Percentiles rank a stretch among this genome's conserved stretches.
phyloP scores from a whole-genome alignment of 2,888 invertebrate genomes.

The Platycheirus albimanus region DNA sequence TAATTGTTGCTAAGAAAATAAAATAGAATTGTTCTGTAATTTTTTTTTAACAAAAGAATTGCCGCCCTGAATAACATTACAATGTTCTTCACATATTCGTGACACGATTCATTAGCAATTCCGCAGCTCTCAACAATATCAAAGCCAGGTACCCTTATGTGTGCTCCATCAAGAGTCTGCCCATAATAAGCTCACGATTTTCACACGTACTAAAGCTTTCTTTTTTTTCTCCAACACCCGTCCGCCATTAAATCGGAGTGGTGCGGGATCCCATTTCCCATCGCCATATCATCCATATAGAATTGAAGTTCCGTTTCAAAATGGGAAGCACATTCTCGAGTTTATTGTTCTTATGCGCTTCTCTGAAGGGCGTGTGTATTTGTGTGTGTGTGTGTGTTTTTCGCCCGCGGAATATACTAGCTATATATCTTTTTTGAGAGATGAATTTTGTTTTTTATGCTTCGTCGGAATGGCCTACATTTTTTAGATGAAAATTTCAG shows the following conservation, averaged over 20 bases:
- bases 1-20: conserved; percentile 43
- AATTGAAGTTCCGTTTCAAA: conserved; percentile 42
- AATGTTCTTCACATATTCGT: conserved; percentile 42
- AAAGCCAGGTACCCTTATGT: conserved; percentile 26
- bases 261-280: conserved; percentile 7
- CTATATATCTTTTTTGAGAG: conserved; percentile 12
- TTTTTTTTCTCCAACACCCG: conserved; percentile 30
- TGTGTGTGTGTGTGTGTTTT: conserved; percentile 14
- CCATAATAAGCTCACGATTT: conserved; percentile 69
- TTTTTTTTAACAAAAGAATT: conserved; percentile 17
- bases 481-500: conserved; percentile 38
- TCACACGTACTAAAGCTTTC: conserved; percentile 70
- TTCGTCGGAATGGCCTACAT: conserved; percentile 54
- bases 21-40: background rate
- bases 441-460: conserved; percentile 46
- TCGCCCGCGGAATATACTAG: conserved; percentile 34
- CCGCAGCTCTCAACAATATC: conserved; percentile 19
- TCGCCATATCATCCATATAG: conserved; percentile 15
- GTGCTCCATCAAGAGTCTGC: conserved; percentile 30
- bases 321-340: conserved; percentile 25
- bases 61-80: conserved; percentile 38
- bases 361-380: conserved; percentile 42
- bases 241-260: conserved; percentile 40
- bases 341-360: conserved; percentile 40
- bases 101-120: conserved; percentile 65